Percentiles rank a stretch among this genome's conserved stretches.
Evolutionary conservation across 53 echinoderm and acorn worm species (phyloP).

Genomic region (Astropecten irregularis): DNA sequence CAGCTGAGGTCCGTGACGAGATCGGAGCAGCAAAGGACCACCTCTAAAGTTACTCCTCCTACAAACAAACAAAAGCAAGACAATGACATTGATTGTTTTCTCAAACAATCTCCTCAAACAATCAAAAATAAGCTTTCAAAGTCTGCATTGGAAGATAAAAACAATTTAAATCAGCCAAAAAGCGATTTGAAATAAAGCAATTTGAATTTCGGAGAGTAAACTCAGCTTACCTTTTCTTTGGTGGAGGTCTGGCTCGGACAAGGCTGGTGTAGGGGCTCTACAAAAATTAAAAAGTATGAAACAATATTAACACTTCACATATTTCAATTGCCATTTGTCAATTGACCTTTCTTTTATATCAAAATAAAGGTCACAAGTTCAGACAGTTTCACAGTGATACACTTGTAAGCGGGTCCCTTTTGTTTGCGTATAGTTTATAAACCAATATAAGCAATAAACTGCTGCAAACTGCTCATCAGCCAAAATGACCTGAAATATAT

Average conservation of each 20-base stretch:
- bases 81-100: not conserved
- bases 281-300: not conserved
- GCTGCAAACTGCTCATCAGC: no score
- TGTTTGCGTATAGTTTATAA: no score
- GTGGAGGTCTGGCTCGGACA: constrained; percentile 63
- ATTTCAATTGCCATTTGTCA: not conserved
- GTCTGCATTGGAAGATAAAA: not conserved
- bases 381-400: no score
- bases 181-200: not conserved
- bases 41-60: constrained; percentile 76
- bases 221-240: constrained; percentile 87
- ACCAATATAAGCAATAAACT: no score
- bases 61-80: not conserved
- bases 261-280: constrained; percentile 79
- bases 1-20: constrained; percentile 88
- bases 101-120: not conserved
- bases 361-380: no score
- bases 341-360: no score
- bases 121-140: not conserved
- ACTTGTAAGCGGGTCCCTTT: no score
- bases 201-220: not conserved
- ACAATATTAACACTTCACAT: not conserved
- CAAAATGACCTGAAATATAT: no score
- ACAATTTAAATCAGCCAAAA: not conserved
- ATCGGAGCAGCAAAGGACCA: constrained; percentile 81